Percentiles rank a stretch among this genome's conserved stretches.
phyloP scores from a whole-genome alignment of 2,113 vertebrate genomes.

The Hippoglossus stenolepis region DNA sequence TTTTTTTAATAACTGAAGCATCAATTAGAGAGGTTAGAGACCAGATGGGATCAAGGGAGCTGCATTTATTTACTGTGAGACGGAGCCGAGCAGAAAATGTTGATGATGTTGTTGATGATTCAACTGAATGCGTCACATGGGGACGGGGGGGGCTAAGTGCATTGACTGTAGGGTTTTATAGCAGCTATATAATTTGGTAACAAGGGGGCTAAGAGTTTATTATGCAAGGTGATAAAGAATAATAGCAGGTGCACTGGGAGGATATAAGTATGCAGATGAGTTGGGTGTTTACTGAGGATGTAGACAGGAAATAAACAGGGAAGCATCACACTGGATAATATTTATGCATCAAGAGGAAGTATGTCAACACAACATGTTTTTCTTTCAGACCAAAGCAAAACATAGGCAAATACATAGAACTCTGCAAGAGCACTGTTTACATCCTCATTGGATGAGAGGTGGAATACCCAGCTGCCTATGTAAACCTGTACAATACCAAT shows the following conservation, averaged over 20 bases:
- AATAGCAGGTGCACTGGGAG: constrained; percentile 69
- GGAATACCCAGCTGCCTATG: too few relatives aligned
- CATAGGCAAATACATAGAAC: background rate
- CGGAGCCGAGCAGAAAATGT: constrained; percentile 31
- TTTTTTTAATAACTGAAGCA: constrained; percentile 26
- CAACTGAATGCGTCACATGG: constrained; percentile 48
- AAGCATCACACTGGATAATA: constrained; percentile 12
- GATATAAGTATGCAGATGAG: constrained; percentile 73
- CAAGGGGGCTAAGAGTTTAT: constrained; percentile 74
- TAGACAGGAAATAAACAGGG: constrained; percentile 52
- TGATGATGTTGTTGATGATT: constrained; percentile 55
- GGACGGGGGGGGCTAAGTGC: constrained; percentile 41
- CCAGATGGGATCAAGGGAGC: constrained; percentile 41
- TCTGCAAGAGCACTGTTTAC: background rate
- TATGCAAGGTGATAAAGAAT: constrained; percentile 72
- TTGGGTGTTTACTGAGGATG: constrained; percentile 51
- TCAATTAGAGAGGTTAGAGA: constrained; percentile 37
- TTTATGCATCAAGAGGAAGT: constrained; percentile 12
- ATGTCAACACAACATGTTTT: background rate
- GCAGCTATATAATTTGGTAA: constrained; percentile 74
- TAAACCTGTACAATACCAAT: too few relatives aligned
- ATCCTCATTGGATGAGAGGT: too few relatives aligned
- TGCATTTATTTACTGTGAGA: constrained; percentile 54
- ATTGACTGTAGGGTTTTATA: constrained; percentile 64
- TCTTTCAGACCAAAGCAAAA: constrained; percentile 1